Base-by-base conservation (phyloP, 2,888 invertebrate genomes). In the Sialis fuliginosa region DNA sequence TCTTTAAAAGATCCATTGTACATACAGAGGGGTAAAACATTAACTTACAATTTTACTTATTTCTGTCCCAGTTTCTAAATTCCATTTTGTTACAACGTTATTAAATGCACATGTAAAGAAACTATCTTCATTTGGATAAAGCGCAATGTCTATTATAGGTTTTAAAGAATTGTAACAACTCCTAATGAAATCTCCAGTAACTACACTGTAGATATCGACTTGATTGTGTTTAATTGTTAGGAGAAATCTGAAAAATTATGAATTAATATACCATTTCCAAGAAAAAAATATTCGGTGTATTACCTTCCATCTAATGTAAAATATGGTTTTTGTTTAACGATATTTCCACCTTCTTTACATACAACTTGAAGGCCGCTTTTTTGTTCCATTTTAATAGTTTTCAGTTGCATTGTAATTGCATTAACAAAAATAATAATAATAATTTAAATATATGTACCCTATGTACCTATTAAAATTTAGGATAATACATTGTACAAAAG, bases 291-390 rank as follows among this genome's bases (percentile, higher is more conserved):
- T 31, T 30, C 22, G 1, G 13, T 30, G 46, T 69, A 75, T 68
- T 67, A 80, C 80, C 74, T 72, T 59, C 72, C 73, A 60, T 75
- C 71, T 5, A 61, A 57, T 4, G 77, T 75, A 65, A 79, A 80
- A 45, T 76, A 54, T 3, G 80, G 77, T n/a, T 71, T 64, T 55
- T 72, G 66, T 51, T 69, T 63, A 12, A 76, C 68, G 51, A 80
- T 70, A 56, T 71, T 74, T 42, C 77, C 77, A 49, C 81, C 80
- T 32, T 75, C 75, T 61, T 74, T 71, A 57, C 70, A 68, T 56
- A 70, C 68, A 12, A 75, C 60, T 22, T 22, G 22, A 22, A 22
- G 22, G 22, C 22, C 22, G 22, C 22, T 22, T 4, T 22, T 22
- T 22, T 22, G 22, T 22, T 22, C 22, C 22, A 22, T 22, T 22